phyloP scores from a whole-genome alignment of 37 sponge, comb jelly and placozoan species.

The Halisarca cf. caerulea region DNA sequence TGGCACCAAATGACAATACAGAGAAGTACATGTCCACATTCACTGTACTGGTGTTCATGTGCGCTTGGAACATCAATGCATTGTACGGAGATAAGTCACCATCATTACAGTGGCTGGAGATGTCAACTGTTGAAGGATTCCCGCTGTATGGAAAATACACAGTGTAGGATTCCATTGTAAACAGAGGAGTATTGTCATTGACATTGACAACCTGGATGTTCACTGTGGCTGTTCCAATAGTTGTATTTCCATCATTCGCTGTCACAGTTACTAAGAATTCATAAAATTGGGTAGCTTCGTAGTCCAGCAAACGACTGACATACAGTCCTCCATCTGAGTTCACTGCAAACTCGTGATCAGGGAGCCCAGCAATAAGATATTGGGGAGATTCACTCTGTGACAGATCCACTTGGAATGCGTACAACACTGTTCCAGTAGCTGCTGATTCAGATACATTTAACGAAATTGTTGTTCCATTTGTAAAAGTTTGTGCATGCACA shows the following conservation, averaged over 20 bases:
- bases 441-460: neutral
- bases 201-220: neutral
- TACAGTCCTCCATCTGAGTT: constrained; percentile 42
- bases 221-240: constrained; percentile 14
- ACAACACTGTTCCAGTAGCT: neutral
- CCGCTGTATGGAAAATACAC: constrained; percentile 8
- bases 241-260: neutral
- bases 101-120: neutral
- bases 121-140: neutral
- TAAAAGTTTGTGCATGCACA: neutral
- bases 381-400: too few relatives aligned
- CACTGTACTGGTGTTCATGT: neutral
- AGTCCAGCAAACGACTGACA: constrained; percentile 16
- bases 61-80: neutral
- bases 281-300: neutral
- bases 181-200: constrained; percentile 28
- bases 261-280: neutral
- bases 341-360: constrained; percentile 24
- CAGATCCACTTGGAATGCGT: neutral
- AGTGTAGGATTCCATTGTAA: neutral
- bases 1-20: neutral
- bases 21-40: neutral
- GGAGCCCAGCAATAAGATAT: too few relatives aligned
- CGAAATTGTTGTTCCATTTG: neutral
- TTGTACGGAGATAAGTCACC: constrained; percentile 4